A percentile compares a stretch with the other conserved stretches of the same genome.
These are phyloP conservation scores for Cervus canadensis DNA, from an alignment of 2,113 vertebrate species.

Conservation along the genomic window DNA sequence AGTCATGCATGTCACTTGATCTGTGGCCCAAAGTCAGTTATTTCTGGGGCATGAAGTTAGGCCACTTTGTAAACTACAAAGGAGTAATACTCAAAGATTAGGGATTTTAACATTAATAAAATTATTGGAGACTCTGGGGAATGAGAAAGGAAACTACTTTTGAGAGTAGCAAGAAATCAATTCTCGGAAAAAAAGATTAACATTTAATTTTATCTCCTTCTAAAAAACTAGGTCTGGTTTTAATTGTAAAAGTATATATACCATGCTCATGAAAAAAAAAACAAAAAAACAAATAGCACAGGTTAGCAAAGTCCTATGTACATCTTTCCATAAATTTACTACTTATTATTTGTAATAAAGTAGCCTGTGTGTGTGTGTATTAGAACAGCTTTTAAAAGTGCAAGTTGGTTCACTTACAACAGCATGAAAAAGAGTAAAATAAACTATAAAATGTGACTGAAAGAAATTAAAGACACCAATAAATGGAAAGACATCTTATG, in stretches of 20 bases:
- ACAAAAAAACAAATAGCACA: neutral
- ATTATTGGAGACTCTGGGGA: neutral
- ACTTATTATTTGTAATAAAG: neutral
- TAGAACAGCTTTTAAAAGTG: neutral
- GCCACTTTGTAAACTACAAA: constrained; percentile 8
- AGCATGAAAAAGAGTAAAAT: neutral
- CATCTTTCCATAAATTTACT: neutral
- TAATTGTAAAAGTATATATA: neutral
- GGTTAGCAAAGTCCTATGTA: neutral
- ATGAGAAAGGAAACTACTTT: constrained; percentile 14
- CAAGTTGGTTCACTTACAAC: neutral
- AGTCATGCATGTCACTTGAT: constrained; percentile 26
- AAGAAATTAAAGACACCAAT: constrained; percentile 11
- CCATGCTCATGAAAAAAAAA: neutral
- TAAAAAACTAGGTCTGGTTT: neutral
- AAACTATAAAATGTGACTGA: neutral
- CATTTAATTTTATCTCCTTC: neutral
- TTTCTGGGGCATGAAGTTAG: neutral
- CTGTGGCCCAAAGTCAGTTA: constrained; percentile 17
- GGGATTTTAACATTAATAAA: neutral
- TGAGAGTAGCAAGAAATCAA: constrained; percentile 46
- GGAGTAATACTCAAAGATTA: neutral
- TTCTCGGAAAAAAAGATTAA: neutral
- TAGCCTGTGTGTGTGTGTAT: neutral
- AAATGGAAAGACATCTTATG: neutral